Evolutionary conservation across 2,113 vertebrate species (phyloP), one percentile per base, ranked within the genome.

Genomic region (Eulemur rufifrons): DNA sequence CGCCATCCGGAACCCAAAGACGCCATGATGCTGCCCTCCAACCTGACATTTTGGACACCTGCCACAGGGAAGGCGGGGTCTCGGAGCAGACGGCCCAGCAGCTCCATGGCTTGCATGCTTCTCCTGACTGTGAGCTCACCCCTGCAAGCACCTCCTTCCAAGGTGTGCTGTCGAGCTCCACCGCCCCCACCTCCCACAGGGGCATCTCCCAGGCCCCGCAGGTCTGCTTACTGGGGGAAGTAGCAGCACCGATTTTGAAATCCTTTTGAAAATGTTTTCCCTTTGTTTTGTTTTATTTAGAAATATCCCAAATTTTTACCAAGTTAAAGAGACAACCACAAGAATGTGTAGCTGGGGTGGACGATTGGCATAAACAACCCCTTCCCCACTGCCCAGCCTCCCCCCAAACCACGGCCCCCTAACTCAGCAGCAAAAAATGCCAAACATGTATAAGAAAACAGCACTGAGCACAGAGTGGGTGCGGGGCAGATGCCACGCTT

Each of bases 221-320:
- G 82, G 50, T 63, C 42, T 7, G 11, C 88, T 42, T n/a, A 42
- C 88, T n/a, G 25, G 68, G 91, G 73, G 88, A 63, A 61, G 90
- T 6, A 4, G 90, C 86, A 37, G 68, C 86, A 9, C 34, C 0
- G 39, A 56, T 96, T 95, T 87, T 96, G 97, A 98, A 96, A 98
- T 89, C 97, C 78, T 93, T 97, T 97, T 89, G 89, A 96, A 96
- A 96, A 95, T 88, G 93, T 86, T 96, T 95, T 95, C 5, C 86
- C 69, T 97, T 97, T 97, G 96, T 97, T 97, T 98, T 97, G 96
- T 98, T 98, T 97, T 96, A 97, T 97, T 97, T 97, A 97, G 97
- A 98, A 97, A 97, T 97, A 96, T 97, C 97, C 97, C 96, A 96
- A 94, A 97, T 98, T 98, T 98, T 98, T 98, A 95, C 97, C 94